These are phyloP conservation scores for Sakesphorus luctuosus DNA, from an alignment of 2,113 vertebrate species.

Conservation along the genomic window DNA sequence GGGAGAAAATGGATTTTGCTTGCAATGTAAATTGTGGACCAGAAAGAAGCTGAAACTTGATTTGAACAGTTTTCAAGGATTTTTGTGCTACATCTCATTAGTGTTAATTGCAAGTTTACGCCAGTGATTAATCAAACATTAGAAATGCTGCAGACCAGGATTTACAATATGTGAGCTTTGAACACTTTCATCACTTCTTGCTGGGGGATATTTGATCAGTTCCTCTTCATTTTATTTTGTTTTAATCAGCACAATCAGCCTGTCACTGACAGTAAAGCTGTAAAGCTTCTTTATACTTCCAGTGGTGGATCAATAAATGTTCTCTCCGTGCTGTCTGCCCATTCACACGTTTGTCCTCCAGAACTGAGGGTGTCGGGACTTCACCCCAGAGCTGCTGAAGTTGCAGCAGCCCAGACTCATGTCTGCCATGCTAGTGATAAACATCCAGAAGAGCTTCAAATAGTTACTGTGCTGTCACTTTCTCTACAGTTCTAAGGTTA, in stretches of 20 bases:
- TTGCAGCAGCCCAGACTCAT: neutral
- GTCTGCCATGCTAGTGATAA: neutral
- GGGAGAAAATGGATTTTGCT: neutral
- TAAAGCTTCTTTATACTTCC: neutral
- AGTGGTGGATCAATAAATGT: neutral
- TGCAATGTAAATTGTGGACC: neutral
- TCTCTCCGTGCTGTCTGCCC: neutral
- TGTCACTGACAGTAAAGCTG: neutral
- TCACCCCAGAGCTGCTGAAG: neutral
- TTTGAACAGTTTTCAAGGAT: neutral
- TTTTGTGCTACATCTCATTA: slow-evolving; percentile 9
- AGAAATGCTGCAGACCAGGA: neutral
- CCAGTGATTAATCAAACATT: slow-evolving; percentile 9
- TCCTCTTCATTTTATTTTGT: neutral
- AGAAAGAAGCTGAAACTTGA: neutral
- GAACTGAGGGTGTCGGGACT: slow-evolving; percentile 24
- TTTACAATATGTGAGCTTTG: neutral
- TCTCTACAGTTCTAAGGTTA: neutral
- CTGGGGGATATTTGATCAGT: slow-evolving; percentile 17
- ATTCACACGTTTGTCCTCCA: neutral
- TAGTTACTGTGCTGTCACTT: neutral
- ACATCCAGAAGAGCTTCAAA: neutral
- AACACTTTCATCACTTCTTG: neutral
- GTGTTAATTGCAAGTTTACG: neutral
- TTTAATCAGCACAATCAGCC: slow-evolving; percentile 12